Evolutionary conservation across 2,113 vertebrate genomes (phyloP).

Genomic region (Salvator merianae): DNA sequence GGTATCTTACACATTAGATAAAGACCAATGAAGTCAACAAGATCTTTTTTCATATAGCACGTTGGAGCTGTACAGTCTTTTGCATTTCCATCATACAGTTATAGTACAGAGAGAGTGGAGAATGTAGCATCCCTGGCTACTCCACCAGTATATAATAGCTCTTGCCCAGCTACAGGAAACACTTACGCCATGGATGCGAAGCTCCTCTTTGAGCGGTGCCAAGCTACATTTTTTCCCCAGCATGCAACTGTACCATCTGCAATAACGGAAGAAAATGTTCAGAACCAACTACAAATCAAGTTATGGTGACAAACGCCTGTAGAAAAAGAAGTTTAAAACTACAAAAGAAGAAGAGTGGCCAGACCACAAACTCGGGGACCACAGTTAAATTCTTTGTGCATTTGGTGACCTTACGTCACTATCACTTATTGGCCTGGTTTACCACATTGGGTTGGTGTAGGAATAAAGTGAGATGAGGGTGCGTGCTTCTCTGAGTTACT

Average conservation of each 20-base stretch:
- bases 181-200: constrained; percentile 93
- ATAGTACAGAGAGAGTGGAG: no score
- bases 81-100: no score
- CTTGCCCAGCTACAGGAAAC: neutral
- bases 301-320: neutral
- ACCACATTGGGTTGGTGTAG: no score
- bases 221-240: constrained; percentile 98
- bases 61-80: neutral
- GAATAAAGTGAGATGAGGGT: no score
- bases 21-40: neutral
- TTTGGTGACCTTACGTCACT: no score
- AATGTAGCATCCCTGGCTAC: no score
- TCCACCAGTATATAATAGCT: neutral
- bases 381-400: no score
- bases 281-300: neutral
- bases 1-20: neutral
- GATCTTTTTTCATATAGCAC: neutral
- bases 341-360: neutral
- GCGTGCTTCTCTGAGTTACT: no score
- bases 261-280: constrained; percentile 21
- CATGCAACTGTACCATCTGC: constrained; percentile 99
- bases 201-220: constrained; percentile 94
- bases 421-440: no score
- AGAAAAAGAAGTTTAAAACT: neutral
- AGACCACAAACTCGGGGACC: neutral